Percentiles rank a stretch among this genome's conserved stretches.
phyloP scores from a whole-genome alignment of 1,140 invertebrate genomes.

The Drosophila asahinai region DNA sequence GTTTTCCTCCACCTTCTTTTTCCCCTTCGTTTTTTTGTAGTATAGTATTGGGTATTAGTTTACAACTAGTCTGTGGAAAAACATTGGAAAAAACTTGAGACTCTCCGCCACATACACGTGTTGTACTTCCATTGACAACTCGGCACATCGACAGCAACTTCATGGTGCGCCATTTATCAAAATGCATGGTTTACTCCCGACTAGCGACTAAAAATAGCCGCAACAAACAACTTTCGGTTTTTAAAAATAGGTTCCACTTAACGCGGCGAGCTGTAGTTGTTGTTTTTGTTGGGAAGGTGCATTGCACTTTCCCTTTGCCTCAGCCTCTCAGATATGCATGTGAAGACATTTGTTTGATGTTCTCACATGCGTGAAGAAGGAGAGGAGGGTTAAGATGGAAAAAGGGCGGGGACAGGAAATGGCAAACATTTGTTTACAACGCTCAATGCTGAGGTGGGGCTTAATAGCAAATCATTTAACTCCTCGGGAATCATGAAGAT shows the following conservation, averaged over 20 bases:
- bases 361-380: conserved; percentile 4
- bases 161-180: conserved; percentile 33
- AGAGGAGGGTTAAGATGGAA: neutral
- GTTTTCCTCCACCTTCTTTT: neutral
- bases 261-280: neutral
- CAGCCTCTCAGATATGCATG: conserved; percentile 8
- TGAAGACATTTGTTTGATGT: conserved; percentile 48
- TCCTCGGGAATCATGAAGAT: neutral
- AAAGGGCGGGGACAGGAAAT: conserved; percentile 42
- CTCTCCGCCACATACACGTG: conserved; percentile 25
- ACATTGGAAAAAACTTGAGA: conserved; percentile 21
- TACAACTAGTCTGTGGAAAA: conserved; percentile 33
- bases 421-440: conserved; percentile 46
- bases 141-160: conserved; percentile 14
- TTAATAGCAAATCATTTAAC: conserved; percentile 30
- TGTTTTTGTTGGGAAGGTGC: conserved; percentile 45
- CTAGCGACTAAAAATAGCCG: conserved; percentile 57
- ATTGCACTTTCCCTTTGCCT: conserved; percentile 64
- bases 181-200: conserved; percentile 29
- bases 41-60: conserved; percentile 37
- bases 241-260: conserved; percentile 70
- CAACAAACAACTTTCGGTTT: conserved; percentile 65
- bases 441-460: too few species aligned
- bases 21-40: neutral
- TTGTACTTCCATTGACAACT: conserved; percentile 42